Base-by-base conservation (phyloP, 2,797 vertebrate genomes). In the Cephalopachus bancanus region DNA sequence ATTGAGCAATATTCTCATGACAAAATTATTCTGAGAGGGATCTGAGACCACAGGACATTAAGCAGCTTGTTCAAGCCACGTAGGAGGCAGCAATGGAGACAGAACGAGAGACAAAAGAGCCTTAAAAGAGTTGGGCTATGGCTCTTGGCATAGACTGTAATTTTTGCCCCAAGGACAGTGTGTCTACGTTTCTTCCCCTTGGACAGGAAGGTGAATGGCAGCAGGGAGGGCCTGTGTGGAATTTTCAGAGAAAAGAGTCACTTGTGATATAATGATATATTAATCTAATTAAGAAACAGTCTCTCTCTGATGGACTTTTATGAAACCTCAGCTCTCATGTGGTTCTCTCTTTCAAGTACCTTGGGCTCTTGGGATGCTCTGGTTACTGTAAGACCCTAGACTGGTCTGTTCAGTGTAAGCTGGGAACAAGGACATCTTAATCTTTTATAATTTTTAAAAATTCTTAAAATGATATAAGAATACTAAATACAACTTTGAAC, bases 311-410 rank as follows among this genome's bases (percentile, higher is more conserved):
- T 83, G 76, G 59, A 37, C 57, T 87, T 76, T 95, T 75, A 89
- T 33, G 22, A 89, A 92, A 55, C 80, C 49, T 79, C 14, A 28
- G 0, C 49, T 97, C 97, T 76, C 9, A 3, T 72, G 67, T 90
- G 80, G 22, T 44, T 65, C 80, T 55, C 90, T 59, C 75, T 97
- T 98, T 97, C 93, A 72, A 86, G 74, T 96, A 91, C n/a, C 79
- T 96, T 10, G 24, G 76, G 91, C 75, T 97, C 90, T 59, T 33
- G 53, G 69, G 95, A 94, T 84, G 67, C 94, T 67, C 26, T 71
- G 74, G 74, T 97, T 93, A 76, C 33, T 94, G 86, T 96, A 95
- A 92, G 37, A 94, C 65, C 72, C 84, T 94, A 55, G 67, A 9
- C 53, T 91, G 83, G 79, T 96, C 20, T 97, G 20, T 64, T 96